Evolutionary conservation across 1,140 invertebrate species (phyloP).

Genomic region (Euura lappo): DNA sequence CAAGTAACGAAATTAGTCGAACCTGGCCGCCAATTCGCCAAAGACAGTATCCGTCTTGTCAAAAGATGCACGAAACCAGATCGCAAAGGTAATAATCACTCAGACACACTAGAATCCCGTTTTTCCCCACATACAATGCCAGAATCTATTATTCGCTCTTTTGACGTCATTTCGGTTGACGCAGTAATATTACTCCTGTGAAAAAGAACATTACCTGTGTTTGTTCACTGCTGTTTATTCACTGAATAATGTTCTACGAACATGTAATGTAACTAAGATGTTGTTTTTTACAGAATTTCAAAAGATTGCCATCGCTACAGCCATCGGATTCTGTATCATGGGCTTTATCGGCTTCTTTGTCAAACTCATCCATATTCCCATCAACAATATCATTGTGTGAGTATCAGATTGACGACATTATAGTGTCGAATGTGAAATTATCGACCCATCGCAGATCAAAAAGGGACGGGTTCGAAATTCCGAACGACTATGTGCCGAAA

Average conservation of each 20-base stretch:
- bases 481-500: no score
- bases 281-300: conserved; percentile 89
- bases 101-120: conserved; percentile 19
- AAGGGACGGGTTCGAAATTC: no score
- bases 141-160: no score
- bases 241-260: no score
- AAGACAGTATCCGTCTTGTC: conserved; percentile 96
- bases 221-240: no score
- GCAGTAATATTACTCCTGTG: no score
- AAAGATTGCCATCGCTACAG: conserved; percentile 99
- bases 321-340: conserved; percentile 99
- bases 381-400: conserved; percentile 99
- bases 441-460: no score
- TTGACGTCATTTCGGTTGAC: no score
- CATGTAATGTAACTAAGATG: neutral
- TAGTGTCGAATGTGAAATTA: no score
- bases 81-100: conserved; percentile 81
- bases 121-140: neutral
- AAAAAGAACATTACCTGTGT: no score
- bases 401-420: conserved; percentile 36
- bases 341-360: conserved; percentile 99
- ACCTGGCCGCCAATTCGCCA: conserved; percentile 94
- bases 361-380: conserved; percentile 99
- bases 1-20: conserved; percentile 95
- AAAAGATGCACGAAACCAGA: conserved; percentile 99